Base-by-base conservation (phyloP, 2,888 invertebrate genomes). In the Lydus trimaculatus region DNA sequence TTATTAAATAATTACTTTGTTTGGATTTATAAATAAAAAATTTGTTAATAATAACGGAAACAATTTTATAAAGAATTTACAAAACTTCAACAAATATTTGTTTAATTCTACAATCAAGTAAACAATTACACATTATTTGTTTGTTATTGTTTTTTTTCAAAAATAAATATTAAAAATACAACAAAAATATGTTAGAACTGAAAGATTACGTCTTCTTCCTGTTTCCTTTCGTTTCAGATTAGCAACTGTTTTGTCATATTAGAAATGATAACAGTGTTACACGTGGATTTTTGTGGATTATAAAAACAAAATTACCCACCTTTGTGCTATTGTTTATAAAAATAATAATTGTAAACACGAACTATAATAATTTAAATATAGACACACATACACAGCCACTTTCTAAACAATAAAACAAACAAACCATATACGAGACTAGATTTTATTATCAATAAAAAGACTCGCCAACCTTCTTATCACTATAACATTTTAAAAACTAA, bases 131-230 rank as follows among this genome's bases (percentile, higher is more conserved):
- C 28, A 28, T 28, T 36, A 13, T 7, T 31, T 36, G 13, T 36
- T 36, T 36, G 11, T 33, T 8, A 0, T 2, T 9, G 9, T 33
- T 33, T 33, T 33, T 9, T 33, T 33, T n/a, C n/a, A n/a, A n/a
- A n/a, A n/a, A n/a, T n/a, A n/a, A 33, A 33, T 28, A 13, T 33
- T 2, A 8, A 33, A 2, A 33, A 36, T 13, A 36, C 4, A 9
- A 33, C 33, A 11, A 36, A 36, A 36, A 36, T 36, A 36, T 36
- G 36, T 36, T 15, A 36, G 11, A 36, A 36, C 13, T 15, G 36
- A 36, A 36, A 36, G 36, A 36, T 36, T 11, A 36, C 39, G 39
- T 39, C 39, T 61, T 61, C 17, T 43, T 43, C 43, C 43, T 43
- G 43, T 43, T 43, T 43, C 43, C 43, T n/a, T 43, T 43, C n/a